Evolutionary conservation across 1,140 invertebrate species (phyloP), one percentile per base, ranked within the genome.

Genomic region (Pinna nobilis): DNA sequence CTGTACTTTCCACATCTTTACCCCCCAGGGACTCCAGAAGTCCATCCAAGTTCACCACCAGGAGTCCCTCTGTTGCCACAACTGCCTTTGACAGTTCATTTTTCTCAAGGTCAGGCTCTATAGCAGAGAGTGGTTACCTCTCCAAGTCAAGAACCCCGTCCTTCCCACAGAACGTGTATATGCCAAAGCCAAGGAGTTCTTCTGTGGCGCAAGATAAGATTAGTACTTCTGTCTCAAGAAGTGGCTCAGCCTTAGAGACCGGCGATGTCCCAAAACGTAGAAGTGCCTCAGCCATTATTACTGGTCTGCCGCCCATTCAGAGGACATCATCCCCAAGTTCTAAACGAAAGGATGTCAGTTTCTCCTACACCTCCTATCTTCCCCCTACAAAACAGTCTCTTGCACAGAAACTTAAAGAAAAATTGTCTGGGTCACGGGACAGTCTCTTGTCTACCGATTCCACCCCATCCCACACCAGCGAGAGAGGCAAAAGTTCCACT

Each of bases 341-440:
- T 35, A 71, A 64, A 70, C 28, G 51, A 35, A 71, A 64, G 44
- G 60, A 71, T 55, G 59, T 71, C 2, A 41, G 59, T 64, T 59
- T 71, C 7, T 55, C 69, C n/a, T 71, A 71, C 37, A 71, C 68
- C 4, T 32, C 69, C 3, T 71, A 71, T 51, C 37, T 64, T 3
- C 69, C 69, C n/a, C 39, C 39, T 18, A 71, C 69, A 35, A 71
- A 71, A 51, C 59, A 63, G 18, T 23, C 35, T 37, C 18, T 63
- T 20, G 39, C 33, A 41, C 18, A 63, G 37, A 63, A 25, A 28
- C 39, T 44, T n/a, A n/a, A n/a, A n/a, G n/a, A n/a, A n/a, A n/a
- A n/a, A n/a, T n/a, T n/a, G n/a, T 39, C 59, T 28, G 18, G 32
- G 15, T 63, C 59, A 15, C 39, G 37, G 37, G 59, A 63, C 59